These are phyloP conservation scores for Mythimna loreyi DNA, from an alignment of 2,888 invertebrate genomes.

Conservation along the genomic window DNA sequence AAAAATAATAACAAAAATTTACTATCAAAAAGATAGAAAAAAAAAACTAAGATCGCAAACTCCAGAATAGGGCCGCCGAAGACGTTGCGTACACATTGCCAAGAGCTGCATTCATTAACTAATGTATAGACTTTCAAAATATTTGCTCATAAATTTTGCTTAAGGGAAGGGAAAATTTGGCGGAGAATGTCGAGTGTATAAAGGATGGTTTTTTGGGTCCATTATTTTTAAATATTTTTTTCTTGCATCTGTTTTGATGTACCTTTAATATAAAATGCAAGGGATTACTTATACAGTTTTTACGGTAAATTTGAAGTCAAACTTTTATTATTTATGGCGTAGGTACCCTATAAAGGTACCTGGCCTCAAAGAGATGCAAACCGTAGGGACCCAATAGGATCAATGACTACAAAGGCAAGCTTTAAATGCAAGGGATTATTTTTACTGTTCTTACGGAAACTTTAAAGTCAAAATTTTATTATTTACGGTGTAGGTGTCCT, in stretches of 20 bases:
- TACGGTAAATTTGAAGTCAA: not conserved
- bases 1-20: no score
- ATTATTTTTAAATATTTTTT: slow-evolving; percentile 66
- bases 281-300: slow-evolving; percentile 30
- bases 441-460: slow-evolving; percentile 19
- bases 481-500: not conserved
- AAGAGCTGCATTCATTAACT: slow-evolving; percentile 90
- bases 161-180: slow-evolving; percentile 79
- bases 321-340: slow-evolving; percentile 8
- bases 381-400: no score
- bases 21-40: not conserved
- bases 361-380: no score
- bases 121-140: slow-evolving; percentile 90
- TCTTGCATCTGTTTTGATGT: not conserved
- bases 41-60: slow-evolving; percentile 13
- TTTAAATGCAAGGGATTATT: slow-evolving; percentile 30
- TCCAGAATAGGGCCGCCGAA: slow-evolving; percentile 78
- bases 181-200: slow-evolving; percentile 70
- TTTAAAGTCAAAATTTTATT: not conserved
- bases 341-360: not conserved
- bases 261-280: slow-evolving; percentile 11
- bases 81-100: slow-evolving; percentile 81
- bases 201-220: slow-evolving; percentile 70
- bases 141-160: slow-evolving; percentile 89
- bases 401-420: no score